Evolutionary conservation across 35 echinoderm and acorn worm species (phyloP).

Genomic region (Apostichopus parvimensis): DNA sequence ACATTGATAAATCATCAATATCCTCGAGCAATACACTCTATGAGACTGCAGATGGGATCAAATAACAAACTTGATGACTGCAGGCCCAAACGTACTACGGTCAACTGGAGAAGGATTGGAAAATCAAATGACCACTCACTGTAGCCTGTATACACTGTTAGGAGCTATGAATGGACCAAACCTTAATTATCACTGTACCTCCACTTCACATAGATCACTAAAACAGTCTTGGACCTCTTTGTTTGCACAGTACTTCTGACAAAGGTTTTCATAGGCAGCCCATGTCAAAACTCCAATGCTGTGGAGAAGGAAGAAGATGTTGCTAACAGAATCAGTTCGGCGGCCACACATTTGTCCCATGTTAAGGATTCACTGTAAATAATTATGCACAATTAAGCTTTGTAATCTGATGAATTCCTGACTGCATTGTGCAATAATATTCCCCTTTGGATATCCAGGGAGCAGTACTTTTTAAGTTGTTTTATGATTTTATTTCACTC

Average conservation of each 20-base stretch:
- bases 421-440: not conserved
- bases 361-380: not conserved
- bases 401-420: not conserved
- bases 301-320: not conserved
- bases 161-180: not conserved
- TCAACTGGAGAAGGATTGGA: not conserved
- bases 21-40: not conserved
- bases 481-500: too few relatives aligned
- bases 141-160: not conserved
- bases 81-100: not conserved
- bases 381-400: not conserved
- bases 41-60: not conserved
- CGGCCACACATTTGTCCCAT: not conserved
- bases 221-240: conserved; percentile 6
- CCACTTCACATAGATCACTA: not conserved
- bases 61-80: not conserved
- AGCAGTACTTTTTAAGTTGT: not conserved
- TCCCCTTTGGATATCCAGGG: not conserved
- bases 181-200: not conserved
- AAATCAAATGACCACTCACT: not conserved
- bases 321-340: not conserved
- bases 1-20: too few relatives aligned
- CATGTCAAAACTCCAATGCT: not conserved
- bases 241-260: not conserved
- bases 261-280: conserved; percentile 12